Evolutionary conservation across 2,113 vertebrate genomes (phyloP), one percentile per base, ranked within the genome.

Genomic region (Ophthalmolycus amberensis): DNA sequence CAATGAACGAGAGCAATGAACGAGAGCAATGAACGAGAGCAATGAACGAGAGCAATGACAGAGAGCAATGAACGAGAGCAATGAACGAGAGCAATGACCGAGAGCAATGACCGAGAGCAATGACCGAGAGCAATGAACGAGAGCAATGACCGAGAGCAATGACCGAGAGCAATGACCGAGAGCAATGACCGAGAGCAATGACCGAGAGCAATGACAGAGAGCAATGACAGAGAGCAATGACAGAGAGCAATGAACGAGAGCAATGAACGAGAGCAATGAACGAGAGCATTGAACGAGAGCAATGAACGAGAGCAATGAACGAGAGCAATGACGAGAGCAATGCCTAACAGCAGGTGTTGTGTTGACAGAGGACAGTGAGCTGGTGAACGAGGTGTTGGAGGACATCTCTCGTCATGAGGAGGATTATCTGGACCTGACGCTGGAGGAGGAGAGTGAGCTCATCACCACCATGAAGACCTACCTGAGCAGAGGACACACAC

Each of bases 321-420:
- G 25, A 46, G 48, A 20, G 25, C 25, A 25, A 25, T 25, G 25
- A 25, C 25, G 25, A 46, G 48, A 20, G 25, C 25, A 25, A 25
- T 25, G 25, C 25, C 25, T 25, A 25, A 25, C 25, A 25, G 25
- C 25, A 25, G 25, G 25, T 25, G 25, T 25, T 25, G 25, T 25
- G 25, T 25, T 25, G 25, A 14, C 92, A 96, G 97, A 94, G 90
- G 25, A 25, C 25, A 91, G 81, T 0, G 96, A 98, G 87, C 92
- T 96, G 20, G 95, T 99, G 66, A 98, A 96, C 20, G 97, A 99
- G 90, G 96, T 98, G 11, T 50, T 99, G 83, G 96, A 96, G 67
- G 98, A 99, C 90, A 97, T 99, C 38, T 96, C 98, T 1, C 95
- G 93, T 18, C 97, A 99, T 0, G 98, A 99, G 88, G 98, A 99